Evolutionary conservation across 1,140 invertebrate species (phyloP).

Genomic region (Tetramorium simillimum): DNA sequence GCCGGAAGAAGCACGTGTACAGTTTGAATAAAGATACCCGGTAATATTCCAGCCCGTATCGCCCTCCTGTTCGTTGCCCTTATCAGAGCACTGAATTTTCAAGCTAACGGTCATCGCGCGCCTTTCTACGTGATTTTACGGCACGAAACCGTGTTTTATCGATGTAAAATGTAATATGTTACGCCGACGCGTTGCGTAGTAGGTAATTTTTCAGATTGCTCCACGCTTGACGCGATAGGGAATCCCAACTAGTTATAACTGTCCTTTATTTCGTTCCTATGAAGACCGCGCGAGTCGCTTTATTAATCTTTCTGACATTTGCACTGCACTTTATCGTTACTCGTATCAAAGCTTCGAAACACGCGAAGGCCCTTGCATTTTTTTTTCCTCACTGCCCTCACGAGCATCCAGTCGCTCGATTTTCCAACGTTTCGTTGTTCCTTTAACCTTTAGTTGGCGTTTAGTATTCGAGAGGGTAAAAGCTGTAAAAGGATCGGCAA

Average conservation of each 20-base stretch:
- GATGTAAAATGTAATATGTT: background rate
- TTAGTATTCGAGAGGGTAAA: conserved; percentile 36
- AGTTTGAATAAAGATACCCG: background rate
- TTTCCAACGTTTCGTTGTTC: conserved; percentile 13
- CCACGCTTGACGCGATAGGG: conserved; percentile 7
- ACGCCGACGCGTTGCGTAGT: conserved; percentile 1
- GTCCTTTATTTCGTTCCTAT: conserved; percentile 1
- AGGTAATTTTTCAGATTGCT: conserved; percentile 17
- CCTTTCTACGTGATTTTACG: background rate
- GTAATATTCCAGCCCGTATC: background rate
- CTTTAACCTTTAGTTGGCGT: background rate
- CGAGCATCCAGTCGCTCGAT: background rate
- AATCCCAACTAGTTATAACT: conserved; percentile 4
- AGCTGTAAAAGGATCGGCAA: conserved; percentile 33
- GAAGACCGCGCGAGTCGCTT: conserved; percentile 3
- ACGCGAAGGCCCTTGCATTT: conserved; percentile 31
- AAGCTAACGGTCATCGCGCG: background rate
- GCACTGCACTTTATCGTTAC: conserved; percentile 4
- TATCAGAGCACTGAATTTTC: background rate
- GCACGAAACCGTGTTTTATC: conserved; percentile 12
- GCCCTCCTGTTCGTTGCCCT: background rate
- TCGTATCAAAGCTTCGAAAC: conserved; percentile 17
- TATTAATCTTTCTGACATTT: conserved; percentile 51
- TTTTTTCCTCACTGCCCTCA: background rate
- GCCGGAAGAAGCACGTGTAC: background rate